Evolutionary conservation across 2,113 vertebrate genomes (phyloP).

Genomic region (Vidua chalybeata): DNA sequence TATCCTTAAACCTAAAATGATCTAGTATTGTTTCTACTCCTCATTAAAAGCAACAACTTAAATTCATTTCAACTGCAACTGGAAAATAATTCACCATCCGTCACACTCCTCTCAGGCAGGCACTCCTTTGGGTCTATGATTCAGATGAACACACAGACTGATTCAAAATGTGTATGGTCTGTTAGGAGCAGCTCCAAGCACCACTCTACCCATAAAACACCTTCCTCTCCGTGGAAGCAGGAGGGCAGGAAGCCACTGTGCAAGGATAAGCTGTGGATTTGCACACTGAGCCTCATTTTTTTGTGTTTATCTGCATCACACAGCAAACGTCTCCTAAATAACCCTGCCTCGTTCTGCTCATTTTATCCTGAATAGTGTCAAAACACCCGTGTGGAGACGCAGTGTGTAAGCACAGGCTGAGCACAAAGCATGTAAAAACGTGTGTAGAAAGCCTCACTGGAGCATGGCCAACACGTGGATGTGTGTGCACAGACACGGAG

Average conservation of each 20-base stretch:
- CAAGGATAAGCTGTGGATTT: not conserved
- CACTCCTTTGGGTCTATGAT: not conserved
- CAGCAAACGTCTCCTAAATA: not conserved
- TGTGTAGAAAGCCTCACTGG: not conserved
- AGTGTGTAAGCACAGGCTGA: not conserved
- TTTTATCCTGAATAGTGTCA: not conserved
- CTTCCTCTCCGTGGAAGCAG: not conserved
- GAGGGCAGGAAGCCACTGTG: not conserved
- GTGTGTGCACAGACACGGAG: not conserved
- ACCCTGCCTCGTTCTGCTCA: not conserved
- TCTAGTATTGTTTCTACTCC: not conserved
- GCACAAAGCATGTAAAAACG: not conserved
- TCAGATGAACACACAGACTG: not conserved
- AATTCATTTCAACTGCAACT: not conserved
- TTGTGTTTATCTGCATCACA: not conserved
- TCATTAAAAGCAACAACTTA: not conserved
- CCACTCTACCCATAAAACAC: not conserved
- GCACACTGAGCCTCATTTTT: not conserved
- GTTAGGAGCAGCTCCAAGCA: not conserved
- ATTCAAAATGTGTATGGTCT: not conserved
- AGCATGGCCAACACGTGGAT: accelerated
- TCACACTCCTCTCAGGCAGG: not conserved
- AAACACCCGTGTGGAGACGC: not conserved
- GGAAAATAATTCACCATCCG: not conserved
- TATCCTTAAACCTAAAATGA: not conserved